These are phyloP conservation scores for Panurus biarmicus DNA, from an alignment of 2,113 vertebrate species.

Conservation along the genomic window DNA sequence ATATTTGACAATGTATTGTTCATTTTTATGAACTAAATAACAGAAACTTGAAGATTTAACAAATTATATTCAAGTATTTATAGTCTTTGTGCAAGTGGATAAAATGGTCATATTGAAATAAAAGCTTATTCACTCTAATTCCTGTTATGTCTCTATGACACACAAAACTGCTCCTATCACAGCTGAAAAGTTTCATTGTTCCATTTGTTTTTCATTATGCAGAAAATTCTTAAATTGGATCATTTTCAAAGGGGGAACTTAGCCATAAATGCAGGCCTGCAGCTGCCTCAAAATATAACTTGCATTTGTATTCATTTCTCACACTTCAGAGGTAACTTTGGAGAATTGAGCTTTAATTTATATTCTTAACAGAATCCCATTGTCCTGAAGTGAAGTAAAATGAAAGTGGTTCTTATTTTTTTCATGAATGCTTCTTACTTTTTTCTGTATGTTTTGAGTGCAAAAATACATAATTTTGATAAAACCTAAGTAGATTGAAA, in stretches of 20 bases:
- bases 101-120: not conserved
- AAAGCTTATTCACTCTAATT: not conserved
- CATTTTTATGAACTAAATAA: not conserved
- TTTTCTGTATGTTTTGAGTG: not conserved
- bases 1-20: not conserved
- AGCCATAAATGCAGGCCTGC: constrained; percentile 1
- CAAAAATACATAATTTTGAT: not conserved
- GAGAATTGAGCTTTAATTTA: not conserved
- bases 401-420: not conserved
- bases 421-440: not conserved
- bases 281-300: constrained; percentile 36
- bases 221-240: constrained; percentile 56
- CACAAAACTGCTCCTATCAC: not conserved
- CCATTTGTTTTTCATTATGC: constrained; percentile 55
- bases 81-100: not conserved
- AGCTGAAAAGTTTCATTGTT: constrained; percentile 53
- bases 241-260: constrained; percentile 51
- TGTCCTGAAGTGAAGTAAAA: not conserved
- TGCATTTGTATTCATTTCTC: constrained; percentile 25
- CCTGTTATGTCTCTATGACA: not conserved
- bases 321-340: not conserved
- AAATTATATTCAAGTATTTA: not conserved
- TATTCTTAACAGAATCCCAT: not conserved
- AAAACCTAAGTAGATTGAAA: not conserved
- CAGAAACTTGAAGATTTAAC: not conserved